Base-by-base conservation (phyloP, 2,797 vertebrate species). In the Enoplosus armatus region DNA sequence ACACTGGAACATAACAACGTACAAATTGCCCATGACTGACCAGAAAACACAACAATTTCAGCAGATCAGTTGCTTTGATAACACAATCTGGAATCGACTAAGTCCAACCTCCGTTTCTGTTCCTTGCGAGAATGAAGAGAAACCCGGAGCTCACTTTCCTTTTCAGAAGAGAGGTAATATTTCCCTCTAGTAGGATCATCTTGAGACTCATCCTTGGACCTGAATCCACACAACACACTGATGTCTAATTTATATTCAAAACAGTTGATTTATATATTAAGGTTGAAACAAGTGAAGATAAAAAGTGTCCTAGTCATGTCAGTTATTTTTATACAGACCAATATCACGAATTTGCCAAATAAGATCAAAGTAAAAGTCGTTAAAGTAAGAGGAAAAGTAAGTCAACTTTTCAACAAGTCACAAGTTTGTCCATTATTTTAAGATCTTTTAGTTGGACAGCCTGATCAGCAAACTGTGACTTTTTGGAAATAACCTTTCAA, bases 391-490 rank as follows among this genome's bases (percentile, higher is more conserved):
- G 16, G 12, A 43, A 63, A 45, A 18, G 14, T 29, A 41, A 50
- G 8, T 48, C 12, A 35, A 20, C 11, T 33, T 53, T 53, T 60
- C 35, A 66, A 50, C 10, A 63, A n/a, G 5, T 45, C 24, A 64
- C 4, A 66, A 45, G 26, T 35, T 50, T 54, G 2, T 35, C 18
- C 11, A 33, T 47, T 64, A 27, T 26, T 64, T 75, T 60, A 62
- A 27, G 12, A 59, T 43, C 9, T 68, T 83, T 73, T 45, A 53
- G 11, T 6, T 8, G 10, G 9, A 65, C 24, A 37, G 54, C 58
- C 18, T 59, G 59, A 69, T 84, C 56, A 88, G 84, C 72, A 65
- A 77, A 62, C 9, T 33, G 15, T 26, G 15, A n/a, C 64, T 33
- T 75, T 60, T 53, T 67, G 7, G 11, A 35, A 73, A 68, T 24